A percentile compares a stretch with the other conserved stretches of the same genome.
These are phyloP conservation scores for Poeciliopsis infans DNA, from an alignment of 2,797 vertebrate species.

Conservation along the genomic window DNA sequence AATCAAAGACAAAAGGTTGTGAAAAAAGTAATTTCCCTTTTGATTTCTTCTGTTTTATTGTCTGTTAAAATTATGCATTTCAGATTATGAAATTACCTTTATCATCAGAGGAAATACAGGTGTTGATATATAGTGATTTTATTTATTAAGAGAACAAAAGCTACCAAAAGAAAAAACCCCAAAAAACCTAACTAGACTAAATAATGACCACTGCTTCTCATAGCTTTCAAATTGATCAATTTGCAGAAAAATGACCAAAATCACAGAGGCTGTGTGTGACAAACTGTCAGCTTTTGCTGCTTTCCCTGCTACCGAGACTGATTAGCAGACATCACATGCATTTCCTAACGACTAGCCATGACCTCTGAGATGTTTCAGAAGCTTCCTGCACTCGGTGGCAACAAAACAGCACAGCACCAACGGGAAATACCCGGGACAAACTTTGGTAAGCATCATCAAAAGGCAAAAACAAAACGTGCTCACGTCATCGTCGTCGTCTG, in stretches of 20 bases:
- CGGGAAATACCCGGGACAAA: neutral
- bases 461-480: conserved; percentile 30
- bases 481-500: conserved; percentile 76
- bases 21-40: neutral
- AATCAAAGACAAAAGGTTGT: neutral
- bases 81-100: neutral
- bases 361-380: neutral
- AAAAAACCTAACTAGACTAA: neutral
- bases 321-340: neutral
- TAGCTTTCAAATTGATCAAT: neutral
- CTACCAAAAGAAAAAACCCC: neutral
- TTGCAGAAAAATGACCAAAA: neutral
- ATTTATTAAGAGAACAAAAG: neutral
- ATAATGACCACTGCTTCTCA: neutral
- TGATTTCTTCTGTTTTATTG: neutral
- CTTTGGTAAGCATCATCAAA: neutral
- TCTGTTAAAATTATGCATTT: neutral
- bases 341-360: neutral
- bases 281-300: neutral
- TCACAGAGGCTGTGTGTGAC: neutral
- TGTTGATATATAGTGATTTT: neutral
- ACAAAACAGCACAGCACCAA: neutral
- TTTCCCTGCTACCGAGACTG: neutral
- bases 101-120: neutral
- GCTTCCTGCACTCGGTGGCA: neutral